Evolutionary conservation across 2,797 vertebrate genomes (phyloP), one percentile per base, ranked within the genome.

Genomic region (Esox lucius): DNA sequence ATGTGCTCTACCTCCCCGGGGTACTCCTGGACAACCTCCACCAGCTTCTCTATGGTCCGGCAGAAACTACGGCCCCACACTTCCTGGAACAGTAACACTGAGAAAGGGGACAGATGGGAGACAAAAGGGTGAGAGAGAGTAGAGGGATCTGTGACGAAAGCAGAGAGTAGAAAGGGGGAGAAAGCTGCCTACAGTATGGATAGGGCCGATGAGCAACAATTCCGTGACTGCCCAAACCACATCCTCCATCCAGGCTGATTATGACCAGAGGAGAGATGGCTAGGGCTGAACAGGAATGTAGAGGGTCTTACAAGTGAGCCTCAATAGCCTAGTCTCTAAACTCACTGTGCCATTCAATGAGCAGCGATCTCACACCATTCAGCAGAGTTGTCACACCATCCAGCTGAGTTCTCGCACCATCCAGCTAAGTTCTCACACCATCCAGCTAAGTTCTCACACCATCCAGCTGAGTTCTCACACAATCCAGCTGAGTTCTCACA

Each of bases 51-150:
- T 56, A 96, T 94, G 0, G 96, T 94, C 76, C 95, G 93, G 81
- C 97, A 98, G 92, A 96, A 97, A 85, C 97, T 98, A 69, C 95
- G 96, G 33, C 94, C 93, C 97, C 96, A 98, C 76, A 98, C 97
- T 71, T 96, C 95, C 83, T 94, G 92, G 89, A 98, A 98, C 82
- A 93, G 94, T 83, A 98, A 80, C 76, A 97, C 97, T 97, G 77
- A 68, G 64, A 72, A 16, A 26, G 22, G 61, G 56, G 56, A 61
- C n/a, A 24, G 22, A 59, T 46, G 42, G 12, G 42, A 46, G 42
- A 46, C 11, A 66, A 74, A 67, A 39, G 35, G 35, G 35, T 1
- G 35, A 39, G 5, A 5, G 35, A 39, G 35, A 39, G 35, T 39
- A 5, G 7, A 8, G 35, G 7, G 35, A 39, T 35, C 39, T 39